Evolutionary conservation across 1,140 invertebrate genomes (phyloP), one percentile per base, ranked within the genome.

Genomic region (Sinonovacula constricta): DNA sequence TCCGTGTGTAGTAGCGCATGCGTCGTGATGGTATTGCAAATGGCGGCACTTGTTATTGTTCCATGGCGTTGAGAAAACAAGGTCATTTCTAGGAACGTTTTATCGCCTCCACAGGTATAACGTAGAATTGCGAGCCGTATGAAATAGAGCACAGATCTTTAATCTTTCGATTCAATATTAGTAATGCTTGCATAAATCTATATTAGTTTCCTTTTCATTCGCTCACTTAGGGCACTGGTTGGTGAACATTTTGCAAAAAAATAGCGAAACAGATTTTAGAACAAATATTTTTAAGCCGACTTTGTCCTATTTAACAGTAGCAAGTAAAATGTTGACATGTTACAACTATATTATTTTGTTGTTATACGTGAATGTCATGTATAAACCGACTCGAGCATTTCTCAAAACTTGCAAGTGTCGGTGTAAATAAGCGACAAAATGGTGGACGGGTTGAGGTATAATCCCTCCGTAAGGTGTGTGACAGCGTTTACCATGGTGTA

Each of bases 1-100:
- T 85, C 86, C 62, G 10, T 81, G 65, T 74, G 34, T 67, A 31
- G 65, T 51, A 77, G 92, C 93, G 93, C 93, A 94, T 93, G 93
- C 93, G 93, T 93, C 91, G 91, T 92, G 89, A 83, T 90, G 90
- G 91, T 92, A 94, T 94, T 94, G 94, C 94, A 94, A 94, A 94
- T 94, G 94, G 94, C 94, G 93, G 93, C 93, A 92, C 93, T 94
- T 94, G 93, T 94, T 94, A 94, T 94, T 94, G 93, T 94, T 93
- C 93, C 92, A 93, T 93, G 93, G 93, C 92, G 93, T 93, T 92
- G 92, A 92, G 92, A 91, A 93, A 92, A 93, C 91, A 91, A 92
- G 92, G 91, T 91, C 92, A 93, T 92, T 93, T 92, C 92, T 93
- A 88, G 92, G 90, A 90, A 91, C 91, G 91, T 92, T 92, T 92